These are phyloP conservation scores for Mionectes olivaceus DNA, from an alignment of 2,797 vertebrate genomes.

Conservation along the genomic window DNA sequence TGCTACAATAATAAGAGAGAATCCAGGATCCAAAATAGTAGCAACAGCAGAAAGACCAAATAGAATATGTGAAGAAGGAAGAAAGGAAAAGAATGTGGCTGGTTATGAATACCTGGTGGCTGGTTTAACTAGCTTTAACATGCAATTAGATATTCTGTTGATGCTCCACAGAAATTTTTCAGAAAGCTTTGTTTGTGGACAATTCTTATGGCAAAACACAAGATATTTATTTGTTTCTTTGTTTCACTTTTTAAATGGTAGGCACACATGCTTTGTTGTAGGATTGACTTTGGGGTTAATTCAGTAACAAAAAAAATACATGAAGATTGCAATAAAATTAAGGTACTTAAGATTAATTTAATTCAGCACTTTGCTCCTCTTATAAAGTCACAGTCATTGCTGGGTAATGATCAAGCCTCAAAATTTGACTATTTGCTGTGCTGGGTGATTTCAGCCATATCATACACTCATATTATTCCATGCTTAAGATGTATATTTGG, in stretches of 20 bases:
- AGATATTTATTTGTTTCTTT: not conserved
- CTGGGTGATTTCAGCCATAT: not conserved
- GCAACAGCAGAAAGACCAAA: not conserved
- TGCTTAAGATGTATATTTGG: not conserved
- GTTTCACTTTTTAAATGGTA: not conserved
- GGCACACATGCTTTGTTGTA: not conserved
- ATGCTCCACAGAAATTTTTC: not conserved
- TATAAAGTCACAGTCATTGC: not conserved
- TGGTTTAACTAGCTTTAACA: not conserved
- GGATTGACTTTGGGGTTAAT: not conserved
- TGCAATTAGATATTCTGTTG: not conserved
- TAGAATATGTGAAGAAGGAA: not conserved
- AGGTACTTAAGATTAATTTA: not conserved
- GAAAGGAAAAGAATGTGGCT: not conserved
- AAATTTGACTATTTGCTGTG: not conserved
- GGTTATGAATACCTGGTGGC: not conserved
- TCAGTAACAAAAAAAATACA: not conserved
- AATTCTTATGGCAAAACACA: not conserved
- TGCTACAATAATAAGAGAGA: not conserved
- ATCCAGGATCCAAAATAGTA: not conserved
- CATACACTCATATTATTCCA: not conserved
- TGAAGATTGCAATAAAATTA: constrained; percentile 8
- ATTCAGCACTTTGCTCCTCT: not conserved
- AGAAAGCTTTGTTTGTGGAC: not conserved
- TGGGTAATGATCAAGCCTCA: not conserved